Conservation (phyloP, 2,113 vertebrate species). For the Sarotherodon lohbergeri region DNA sequence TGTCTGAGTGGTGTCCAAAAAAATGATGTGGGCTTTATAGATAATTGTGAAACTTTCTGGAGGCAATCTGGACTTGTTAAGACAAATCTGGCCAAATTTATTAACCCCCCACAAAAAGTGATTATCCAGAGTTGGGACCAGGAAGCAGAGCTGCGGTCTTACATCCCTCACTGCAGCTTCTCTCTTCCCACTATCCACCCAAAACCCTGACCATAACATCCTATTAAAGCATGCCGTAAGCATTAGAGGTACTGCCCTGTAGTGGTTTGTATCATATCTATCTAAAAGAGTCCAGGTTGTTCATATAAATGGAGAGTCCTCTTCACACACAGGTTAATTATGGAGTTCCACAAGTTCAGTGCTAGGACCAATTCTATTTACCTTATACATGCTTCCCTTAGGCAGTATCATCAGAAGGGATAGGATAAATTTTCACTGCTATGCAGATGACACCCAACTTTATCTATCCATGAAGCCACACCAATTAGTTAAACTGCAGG, state of each 20-base stretch:
- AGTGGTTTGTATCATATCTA: not conserved
- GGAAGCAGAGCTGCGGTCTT: not conserved
- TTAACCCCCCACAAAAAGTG: not conserved
- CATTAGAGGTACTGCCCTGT: not conserved
- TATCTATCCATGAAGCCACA: not conserved
- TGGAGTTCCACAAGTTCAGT: not conserved
- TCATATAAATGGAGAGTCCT: not conserved
- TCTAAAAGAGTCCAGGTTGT: not conserved
- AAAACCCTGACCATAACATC: not conserved
- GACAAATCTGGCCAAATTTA: not conserved
- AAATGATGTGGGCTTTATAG: not conserved
- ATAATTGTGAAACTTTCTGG: not conserved
- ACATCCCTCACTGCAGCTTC: not conserved
- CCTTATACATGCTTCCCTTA: not conserved
- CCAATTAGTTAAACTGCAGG: not conserved
- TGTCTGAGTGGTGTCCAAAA: not conserved
- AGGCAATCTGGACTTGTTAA: not conserved
- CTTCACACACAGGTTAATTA: not conserved
- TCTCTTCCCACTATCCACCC: not conserved
- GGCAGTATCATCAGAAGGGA: not conserved
- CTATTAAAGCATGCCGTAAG: not conserved
- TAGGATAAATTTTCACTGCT: not conserved
- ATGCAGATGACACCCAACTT: not conserved
- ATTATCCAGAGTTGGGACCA: not conserved
- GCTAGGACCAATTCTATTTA: not conserved